phyloP scores from a whole-genome alignment of 2,113 vertebrate genomes.

The Setophaga coronata region DNA sequence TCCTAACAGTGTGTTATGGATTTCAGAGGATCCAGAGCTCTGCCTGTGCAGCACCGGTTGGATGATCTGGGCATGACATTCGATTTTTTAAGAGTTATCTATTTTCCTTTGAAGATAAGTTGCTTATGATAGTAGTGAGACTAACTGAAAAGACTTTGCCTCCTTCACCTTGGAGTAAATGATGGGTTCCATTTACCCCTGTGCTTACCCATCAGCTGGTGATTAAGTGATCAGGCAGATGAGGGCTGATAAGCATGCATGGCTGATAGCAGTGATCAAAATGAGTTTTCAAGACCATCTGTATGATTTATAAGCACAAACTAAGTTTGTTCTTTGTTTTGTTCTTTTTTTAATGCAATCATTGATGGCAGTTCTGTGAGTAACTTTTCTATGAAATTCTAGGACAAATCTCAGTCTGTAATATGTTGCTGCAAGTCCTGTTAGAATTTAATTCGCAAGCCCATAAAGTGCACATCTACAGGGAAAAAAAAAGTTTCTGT shows the following conservation, averaged over 20 bases:
- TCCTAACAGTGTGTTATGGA: fast-evolving
- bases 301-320: background rate
- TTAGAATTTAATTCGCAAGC: background rate
- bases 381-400: background rate
- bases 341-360: background rate
- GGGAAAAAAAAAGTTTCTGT: background rate
- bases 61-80: background rate
- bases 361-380: background rate
- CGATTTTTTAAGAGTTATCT: background rate
- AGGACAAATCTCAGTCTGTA: background rate
- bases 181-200: background rate
- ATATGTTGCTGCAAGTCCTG: background rate
- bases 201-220: background rate
- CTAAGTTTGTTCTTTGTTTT: background rate
- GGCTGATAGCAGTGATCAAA: background rate
- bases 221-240: background rate
- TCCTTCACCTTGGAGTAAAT: background rate
- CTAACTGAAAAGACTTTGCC: background rate
- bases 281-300: background rate
- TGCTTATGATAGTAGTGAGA: background rate
- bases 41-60: background rate
- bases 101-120: background rate
- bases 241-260: background rate
- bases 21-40: background rate
- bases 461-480: background rate